Conservation (phyloP, 1,140 invertebrate species). For the Brachionus manjavacas region DNA sequence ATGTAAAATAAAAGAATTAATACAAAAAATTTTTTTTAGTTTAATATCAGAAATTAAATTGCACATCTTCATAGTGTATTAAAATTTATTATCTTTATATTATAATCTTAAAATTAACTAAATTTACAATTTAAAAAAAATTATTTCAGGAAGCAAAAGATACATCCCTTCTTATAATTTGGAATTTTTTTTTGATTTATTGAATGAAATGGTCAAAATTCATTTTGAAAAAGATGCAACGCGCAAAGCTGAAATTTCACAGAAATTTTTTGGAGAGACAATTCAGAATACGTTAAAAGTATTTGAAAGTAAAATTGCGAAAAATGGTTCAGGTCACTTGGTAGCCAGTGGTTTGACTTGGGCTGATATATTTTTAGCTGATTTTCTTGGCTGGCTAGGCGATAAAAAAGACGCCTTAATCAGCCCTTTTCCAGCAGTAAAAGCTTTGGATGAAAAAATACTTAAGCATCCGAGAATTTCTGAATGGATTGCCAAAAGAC, state of each 20-base stretch:
- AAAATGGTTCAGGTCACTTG: background rate
- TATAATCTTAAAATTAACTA: too few relatives aligned
- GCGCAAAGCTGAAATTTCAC: background rate
- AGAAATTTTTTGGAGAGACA: background rate
- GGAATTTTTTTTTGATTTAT: background rate
- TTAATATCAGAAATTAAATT: too few relatives aligned
- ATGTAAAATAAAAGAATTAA: too few relatives aligned
- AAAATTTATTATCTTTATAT: too few relatives aligned
- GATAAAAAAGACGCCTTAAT: background rate
- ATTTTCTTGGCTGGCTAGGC: slow-evolving; percentile 1
- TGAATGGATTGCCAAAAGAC: slow-evolving; percentile 23
- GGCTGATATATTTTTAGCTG: background rate
- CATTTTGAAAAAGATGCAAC: background rate
- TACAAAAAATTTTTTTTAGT: too few relatives aligned
- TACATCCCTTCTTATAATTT: too few relatives aligned
- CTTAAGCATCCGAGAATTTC: background rate
- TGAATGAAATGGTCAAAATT: background rate
- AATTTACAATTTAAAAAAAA: too few relatives aligned
- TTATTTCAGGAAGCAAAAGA: too few relatives aligned
- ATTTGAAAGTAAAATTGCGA: background rate
- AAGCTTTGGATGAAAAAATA: slow-evolving; percentile 16
- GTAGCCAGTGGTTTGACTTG: background rate
- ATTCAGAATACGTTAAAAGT: background rate
- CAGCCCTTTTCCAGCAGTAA: background rate
- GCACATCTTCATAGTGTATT: too few relatives aligned